Percentiles rank a stretch among this genome's conserved stretches.
These are phyloP conservation scores for Nothocercus julius DNA, from an alignment of 2,113 vertebrate species.

Conservation along the genomic window DNA sequence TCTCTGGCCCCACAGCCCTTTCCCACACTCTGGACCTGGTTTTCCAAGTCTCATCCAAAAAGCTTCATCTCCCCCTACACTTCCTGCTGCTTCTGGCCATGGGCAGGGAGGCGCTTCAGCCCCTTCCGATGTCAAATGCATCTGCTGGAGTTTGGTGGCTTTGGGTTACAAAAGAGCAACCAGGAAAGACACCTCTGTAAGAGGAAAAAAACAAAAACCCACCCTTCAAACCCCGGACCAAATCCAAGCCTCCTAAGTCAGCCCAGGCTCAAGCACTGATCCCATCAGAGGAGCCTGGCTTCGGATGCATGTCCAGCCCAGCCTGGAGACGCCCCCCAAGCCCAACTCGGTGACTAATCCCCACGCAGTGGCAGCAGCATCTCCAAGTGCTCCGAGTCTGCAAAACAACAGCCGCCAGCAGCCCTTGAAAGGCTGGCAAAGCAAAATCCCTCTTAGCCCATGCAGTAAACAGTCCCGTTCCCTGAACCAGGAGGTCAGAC, in stretches of 20 bases:
- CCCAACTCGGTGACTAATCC: neutral
- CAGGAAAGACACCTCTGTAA: neutral
- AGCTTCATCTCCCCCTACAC: neutral
- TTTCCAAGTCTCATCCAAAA: neutral
- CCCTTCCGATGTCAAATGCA: neutral
- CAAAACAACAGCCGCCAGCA: neutral
- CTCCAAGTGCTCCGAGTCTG: neutral
- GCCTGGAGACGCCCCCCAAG: neutral
- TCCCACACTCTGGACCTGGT: neutral
- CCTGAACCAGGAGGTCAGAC: fast-evolving
- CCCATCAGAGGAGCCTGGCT: neutral
- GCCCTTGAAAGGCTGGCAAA: neutral
- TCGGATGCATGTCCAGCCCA: neutral
- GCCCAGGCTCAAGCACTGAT: neutral
- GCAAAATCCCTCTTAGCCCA: neutral
- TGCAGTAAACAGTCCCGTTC: neutral
- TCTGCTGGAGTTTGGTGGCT: neutral
- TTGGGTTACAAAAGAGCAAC: neutral
- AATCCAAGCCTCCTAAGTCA: neutral
- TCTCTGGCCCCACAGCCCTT: neutral
- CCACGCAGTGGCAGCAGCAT: neutral
- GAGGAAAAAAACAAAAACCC: neutral
- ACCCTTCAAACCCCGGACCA: neutral
- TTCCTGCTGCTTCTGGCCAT: fast-evolving
- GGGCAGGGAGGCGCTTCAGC: neutral